phyloP scores from a whole-genome alignment of 2,113 vertebrate genomes.

The Empidonax alnorum region DNA sequence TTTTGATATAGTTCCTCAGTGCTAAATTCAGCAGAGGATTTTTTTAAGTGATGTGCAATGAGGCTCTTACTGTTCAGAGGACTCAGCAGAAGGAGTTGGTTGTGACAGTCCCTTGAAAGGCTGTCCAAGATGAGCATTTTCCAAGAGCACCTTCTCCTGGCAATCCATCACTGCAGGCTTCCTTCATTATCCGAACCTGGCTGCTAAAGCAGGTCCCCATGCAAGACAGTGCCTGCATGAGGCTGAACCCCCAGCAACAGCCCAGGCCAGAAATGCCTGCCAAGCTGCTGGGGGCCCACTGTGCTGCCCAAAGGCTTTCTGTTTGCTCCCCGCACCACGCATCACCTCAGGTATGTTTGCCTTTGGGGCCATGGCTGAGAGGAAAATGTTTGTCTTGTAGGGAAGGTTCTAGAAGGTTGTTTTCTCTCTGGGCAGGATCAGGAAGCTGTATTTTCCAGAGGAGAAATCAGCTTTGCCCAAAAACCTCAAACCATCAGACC shows the following conservation, averaged over 20 bases:
- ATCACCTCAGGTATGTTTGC: slow-evolving; percentile 64
- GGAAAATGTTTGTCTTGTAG: slow-evolving; percentile 72
- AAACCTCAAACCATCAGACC: not conserved
- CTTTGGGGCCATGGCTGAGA: slow-evolving; percentile 25
- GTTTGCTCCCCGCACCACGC: not conserved
- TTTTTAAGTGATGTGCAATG: not conserved
- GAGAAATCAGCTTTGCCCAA: not conserved
- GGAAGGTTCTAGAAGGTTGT: slow-evolving; percentile 47
- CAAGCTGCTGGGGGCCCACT: not conserved
- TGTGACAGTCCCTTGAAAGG: fast-evolving
- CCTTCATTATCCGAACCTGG: not conserved
- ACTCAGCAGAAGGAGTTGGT: not conserved
- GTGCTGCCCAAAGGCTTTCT: not conserved
- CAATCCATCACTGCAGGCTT: not conserved
- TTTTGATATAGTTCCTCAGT: not conserved
- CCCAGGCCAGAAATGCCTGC: not conserved
- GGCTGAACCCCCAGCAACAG: not conserved
- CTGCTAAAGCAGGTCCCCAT: not conserved
- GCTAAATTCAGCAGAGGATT: not conserved
- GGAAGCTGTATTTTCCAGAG: not conserved
- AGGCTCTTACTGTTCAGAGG: not conserved
- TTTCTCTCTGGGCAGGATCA: not conserved
- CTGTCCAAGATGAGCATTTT: fast-evolving
- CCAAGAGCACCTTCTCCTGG: not conserved
- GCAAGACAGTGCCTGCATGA: not conserved